Conservation (phyloP, 2,113 vertebrate genomes). For the Polypterus senegalus region DNA sequence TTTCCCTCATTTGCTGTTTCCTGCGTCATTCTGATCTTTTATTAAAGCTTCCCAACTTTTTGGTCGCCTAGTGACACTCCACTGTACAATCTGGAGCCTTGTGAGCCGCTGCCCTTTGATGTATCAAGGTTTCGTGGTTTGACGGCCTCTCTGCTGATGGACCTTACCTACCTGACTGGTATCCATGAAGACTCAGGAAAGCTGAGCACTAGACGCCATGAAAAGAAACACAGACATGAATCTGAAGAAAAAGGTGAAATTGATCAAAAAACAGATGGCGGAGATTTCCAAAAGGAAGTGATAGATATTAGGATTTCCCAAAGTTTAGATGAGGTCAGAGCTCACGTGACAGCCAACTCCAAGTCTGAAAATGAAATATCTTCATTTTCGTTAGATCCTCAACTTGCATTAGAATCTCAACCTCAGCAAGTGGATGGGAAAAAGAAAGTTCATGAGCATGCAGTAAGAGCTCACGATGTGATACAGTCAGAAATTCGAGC, state of each 20-base stretch:
- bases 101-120: slow-evolving; percentile 88
- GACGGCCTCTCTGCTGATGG: slow-evolving; percentile 80
- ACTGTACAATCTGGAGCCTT: slow-evolving; percentile 93
- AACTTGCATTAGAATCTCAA: slow-evolving; percentile 35
- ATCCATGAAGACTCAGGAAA: slow-evolving; percentile 81
- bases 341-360: slow-evolving; percentile 45
- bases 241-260: slow-evolving; percentile 56
- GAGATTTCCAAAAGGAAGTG: slow-evolving; percentile 16
- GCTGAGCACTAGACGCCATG: slow-evolving; percentile 67
- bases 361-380: slow-evolving; percentile 69
- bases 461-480: slow-evolving; percentile 47
- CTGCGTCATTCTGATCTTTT: slow-evolving; percentile 71
- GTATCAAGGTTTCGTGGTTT: slow-evolving; percentile 86
- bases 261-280: slow-evolving; percentile 52
- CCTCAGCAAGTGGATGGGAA: slow-evolving; percentile 55
- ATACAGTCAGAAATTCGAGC: slow-evolving; percentile 81
- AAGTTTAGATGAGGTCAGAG: slow-evolving; percentile 68
- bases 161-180: slow-evolving; percentile 90
- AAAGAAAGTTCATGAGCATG: slow-evolving; percentile 68
- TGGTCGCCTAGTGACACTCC: slow-evolving; percentile 99
- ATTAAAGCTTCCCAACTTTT: slow-evolving; percentile 99
- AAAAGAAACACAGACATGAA: slow-evolving; percentile 76
- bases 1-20: slow-evolving; percentile 74
- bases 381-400: slow-evolving; percentile 51
- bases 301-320: slow-evolving; percentile 57